A percentile compares a stretch with the other conserved stretches of the same genome.
These are phyloP conservation scores for Malurus cyaneus DNA, from an alignment of 2,113 vertebrate genomes.

Conservation along the genomic window DNA sequence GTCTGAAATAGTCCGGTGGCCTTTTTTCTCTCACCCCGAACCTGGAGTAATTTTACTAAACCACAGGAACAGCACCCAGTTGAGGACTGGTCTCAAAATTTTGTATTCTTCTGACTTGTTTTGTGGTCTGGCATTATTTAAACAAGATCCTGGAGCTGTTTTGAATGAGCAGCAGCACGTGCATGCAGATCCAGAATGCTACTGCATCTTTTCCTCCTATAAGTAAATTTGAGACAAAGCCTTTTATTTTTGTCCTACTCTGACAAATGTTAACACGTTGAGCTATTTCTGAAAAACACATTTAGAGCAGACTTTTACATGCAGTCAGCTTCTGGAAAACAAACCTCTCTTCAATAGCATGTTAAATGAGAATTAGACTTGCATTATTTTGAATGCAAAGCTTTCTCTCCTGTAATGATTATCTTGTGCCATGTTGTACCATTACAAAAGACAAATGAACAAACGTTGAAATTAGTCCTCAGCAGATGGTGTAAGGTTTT, in stretches of 20 bases:
- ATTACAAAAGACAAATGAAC: neutral
- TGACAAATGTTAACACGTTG: neutral
- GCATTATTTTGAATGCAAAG: neutral
- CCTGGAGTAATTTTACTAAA: neutral
- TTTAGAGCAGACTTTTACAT: neutral
- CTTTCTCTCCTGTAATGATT: neutral
- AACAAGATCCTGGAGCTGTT: neutral
- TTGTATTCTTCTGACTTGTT: neutral
- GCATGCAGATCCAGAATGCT: neutral
- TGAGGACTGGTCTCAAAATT: neutral
- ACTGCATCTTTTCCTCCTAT: fast-evolving
- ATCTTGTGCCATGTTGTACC: neutral
- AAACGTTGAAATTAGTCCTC: neutral
- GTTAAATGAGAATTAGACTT: neutral
- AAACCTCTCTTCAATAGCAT: neutral
- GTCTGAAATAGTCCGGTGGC: neutral
- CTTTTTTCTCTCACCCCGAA: neutral
- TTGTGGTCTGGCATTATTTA: neutral
- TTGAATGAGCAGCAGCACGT: fast-evolving
- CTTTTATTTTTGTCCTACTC: neutral
- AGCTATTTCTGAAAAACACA: neutral
- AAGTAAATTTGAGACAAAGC: neutral
- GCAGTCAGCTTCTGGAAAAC: neutral
- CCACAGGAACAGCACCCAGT: neutral
- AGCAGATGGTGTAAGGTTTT: neutral